Conservation (phyloP, 1,140 invertebrate genomes). For the Phenacoccus solenopsis region DNA sequence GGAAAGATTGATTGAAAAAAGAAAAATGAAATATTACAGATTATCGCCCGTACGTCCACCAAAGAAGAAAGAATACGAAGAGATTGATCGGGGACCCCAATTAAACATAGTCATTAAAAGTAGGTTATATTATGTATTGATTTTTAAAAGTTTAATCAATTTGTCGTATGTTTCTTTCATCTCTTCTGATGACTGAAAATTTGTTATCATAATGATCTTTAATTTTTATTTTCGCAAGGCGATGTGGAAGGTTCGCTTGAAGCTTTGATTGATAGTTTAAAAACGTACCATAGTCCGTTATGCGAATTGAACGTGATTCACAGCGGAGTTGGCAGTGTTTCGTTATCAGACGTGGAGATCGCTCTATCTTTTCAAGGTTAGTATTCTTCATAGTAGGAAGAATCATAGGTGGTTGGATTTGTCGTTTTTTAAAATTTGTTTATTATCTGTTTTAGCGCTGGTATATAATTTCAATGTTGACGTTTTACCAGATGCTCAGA, state of each 20-base stretch:
- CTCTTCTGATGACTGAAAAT: neutral
- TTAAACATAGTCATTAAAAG: conserved; percentile 41
- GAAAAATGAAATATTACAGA: conserved; percentile 40
- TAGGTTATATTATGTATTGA: conserved; percentile 25
- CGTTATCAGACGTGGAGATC: conserved; percentile 70
- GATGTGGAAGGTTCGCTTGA: conserved; percentile 87
- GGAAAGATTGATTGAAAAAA: conserved; percentile 45
- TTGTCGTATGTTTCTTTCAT: neutral
- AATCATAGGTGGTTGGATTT: neutral
- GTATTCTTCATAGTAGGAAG: conserved; percentile 8
- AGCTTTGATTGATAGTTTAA: conserved; percentile 81
- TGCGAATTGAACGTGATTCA: conserved; percentile 77
- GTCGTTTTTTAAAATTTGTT: neutral
- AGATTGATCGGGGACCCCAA: conserved; percentile 35
- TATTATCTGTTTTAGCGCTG: conserved; percentile 42
- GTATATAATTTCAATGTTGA: conserved; percentile 79
- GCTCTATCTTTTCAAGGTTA: conserved; percentile 66
- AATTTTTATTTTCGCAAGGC: conserved; percentile 27
- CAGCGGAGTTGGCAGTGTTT: conserved; percentile 76
- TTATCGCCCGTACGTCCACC: conserved; percentile 36
- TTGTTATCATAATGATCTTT: too few relatives aligned
- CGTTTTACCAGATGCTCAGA: conserved; percentile 37
- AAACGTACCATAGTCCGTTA: conserved; percentile 65
- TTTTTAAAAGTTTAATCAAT: conserved; percentile 29
- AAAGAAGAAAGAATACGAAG: conserved; percentile 36